These are phyloP conservation scores for Drosophila ambigua DNA, from an alignment of 1,140 invertebrate genomes.

Conservation along the genomic window DNA sequence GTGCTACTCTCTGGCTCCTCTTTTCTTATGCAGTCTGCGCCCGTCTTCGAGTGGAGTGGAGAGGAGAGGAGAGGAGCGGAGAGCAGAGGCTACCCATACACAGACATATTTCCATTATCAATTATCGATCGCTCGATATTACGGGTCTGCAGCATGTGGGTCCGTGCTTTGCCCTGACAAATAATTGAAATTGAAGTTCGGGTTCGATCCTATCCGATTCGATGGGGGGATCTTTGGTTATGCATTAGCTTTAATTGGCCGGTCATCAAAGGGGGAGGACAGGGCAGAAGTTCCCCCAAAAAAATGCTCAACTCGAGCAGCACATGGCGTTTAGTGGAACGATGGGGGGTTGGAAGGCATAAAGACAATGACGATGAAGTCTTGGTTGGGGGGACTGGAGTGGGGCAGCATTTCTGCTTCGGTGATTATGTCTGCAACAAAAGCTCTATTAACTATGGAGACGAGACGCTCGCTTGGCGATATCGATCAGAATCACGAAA, in stretches of 20 bases:
- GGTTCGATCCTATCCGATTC: background rate
- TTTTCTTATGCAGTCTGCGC: constrained; percentile 65
- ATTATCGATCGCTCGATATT: constrained; percentile 73
- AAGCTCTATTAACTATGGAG: constrained; percentile 76
- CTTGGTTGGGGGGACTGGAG: background rate
- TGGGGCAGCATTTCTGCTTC: constrained; percentile 64
- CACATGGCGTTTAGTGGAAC: constrained; percentile 48
- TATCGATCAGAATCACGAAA: constrained; percentile 81
- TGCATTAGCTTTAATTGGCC: constrained; percentile 66
- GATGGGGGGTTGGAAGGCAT: background rate
- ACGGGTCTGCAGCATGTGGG: constrained; percentile 63
- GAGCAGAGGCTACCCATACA: background rate
- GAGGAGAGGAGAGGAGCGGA: background rate
- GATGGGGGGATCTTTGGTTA: constrained; percentile 33
- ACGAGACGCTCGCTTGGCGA: constrained; percentile 69
- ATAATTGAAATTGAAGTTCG: constrained; percentile 65
- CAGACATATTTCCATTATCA: constrained; percentile 68
- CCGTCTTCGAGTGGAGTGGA: constrained; percentile 1
- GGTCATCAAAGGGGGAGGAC: constrained; percentile 36
- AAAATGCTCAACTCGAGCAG: constrained; percentile 11
- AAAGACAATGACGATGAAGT: constrained; percentile 24
- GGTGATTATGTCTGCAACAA: constrained; percentile 79
- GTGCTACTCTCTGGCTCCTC: background rate
- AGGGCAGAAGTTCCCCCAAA: background rate
- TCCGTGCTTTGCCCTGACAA: constrained; percentile 47